Evolutionary conservation across 2,888 invertebrate genomes (phyloP), one percentile per base, ranked within the genome.

Genomic region (Allolobophora icterica): DNA sequence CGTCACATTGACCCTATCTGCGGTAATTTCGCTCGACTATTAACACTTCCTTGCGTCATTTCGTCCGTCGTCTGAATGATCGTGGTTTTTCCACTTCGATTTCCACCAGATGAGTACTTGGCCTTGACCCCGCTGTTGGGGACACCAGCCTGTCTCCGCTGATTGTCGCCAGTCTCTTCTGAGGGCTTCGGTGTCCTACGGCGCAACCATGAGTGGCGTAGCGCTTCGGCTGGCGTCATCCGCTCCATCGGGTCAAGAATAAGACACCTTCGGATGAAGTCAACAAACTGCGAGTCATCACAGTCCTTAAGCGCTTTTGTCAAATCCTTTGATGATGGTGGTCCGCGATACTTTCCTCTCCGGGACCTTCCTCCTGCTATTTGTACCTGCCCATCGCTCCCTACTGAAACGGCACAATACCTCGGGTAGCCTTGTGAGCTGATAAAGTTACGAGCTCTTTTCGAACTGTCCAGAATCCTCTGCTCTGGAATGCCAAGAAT

Each of bases 161-260:
- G 99, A 97, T 91, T 99, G 99, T 94, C 96, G 92, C 13, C 95
- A 98, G 93, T 98, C 98, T 94, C 97, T 97, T 58, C 90, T 21
- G 52, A 33, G 24, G 84, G 40, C 38, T 35, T 35, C 21, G 91
- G 38, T 40, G 42, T 89, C n/a, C 95, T 93, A 24, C 95, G 93
- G 90, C 95, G 93, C 34, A 95, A 93, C 95, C 95, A 95, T 17
- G 94, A 93, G 92, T 95, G 95, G 93, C 98, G 97, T 90, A 99
- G 96, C 45, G 99, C 99, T 93, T 97, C 97, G 92, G 97, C 96
- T 0, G 99, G 99, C 71, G 98, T 98, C 96, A 99, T 97, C 91
- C 99, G 97, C 94, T 97, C 96, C 93, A 98, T 97, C 0, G 99
- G 99, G 96, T 99, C 99, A 99, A 99, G 99, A 94, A 99, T 98